Evolutionary conservation across 2,797 vertebrate species (phyloP).

Genomic region (Lerista edwardsae): DNA sequence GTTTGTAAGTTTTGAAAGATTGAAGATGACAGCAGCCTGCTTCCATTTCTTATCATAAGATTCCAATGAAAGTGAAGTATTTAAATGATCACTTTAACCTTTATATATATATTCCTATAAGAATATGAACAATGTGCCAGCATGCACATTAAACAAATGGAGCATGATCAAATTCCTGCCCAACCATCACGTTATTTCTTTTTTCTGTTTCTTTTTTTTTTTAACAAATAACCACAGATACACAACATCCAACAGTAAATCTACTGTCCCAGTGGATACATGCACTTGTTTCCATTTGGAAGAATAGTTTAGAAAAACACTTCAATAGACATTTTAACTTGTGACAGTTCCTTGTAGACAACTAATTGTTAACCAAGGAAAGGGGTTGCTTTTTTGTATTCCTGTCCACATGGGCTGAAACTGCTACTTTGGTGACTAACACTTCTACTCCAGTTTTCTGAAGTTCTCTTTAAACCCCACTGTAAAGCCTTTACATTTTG

Average conservation of each 20-base stretch:
- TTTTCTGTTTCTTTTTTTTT: no score
- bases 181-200: not conserved
- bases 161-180: not conserved
- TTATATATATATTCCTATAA: slow-evolving; percentile 46
- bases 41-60: slow-evolving; percentile 54
- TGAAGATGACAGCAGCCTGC: slow-evolving; percentile 71
- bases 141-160: slow-evolving; percentile 25
- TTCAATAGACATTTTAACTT: slow-evolving; percentile 6
- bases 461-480: not conserved
- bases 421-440: not conserved
- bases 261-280: not conserved
- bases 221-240: not conserved
- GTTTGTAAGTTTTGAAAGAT: slow-evolving; percentile 77
- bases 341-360: not conserved
- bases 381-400: not conserved
- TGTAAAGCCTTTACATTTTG: not conserved
- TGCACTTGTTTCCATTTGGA: not conserved
- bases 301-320: slow-evolving; percentile 5
- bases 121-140: slow-evolving; percentile 13
- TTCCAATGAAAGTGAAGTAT: slow-evolving; percentile 62
- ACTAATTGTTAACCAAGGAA: not conserved
- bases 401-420: not conserved
- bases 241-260: not conserved
- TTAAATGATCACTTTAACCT: slow-evolving; percentile 68
- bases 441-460: not conserved